Base-by-base conservation (phyloP, 1,140 invertebrate species). In the Acyrthosiphon pisum region DNA sequence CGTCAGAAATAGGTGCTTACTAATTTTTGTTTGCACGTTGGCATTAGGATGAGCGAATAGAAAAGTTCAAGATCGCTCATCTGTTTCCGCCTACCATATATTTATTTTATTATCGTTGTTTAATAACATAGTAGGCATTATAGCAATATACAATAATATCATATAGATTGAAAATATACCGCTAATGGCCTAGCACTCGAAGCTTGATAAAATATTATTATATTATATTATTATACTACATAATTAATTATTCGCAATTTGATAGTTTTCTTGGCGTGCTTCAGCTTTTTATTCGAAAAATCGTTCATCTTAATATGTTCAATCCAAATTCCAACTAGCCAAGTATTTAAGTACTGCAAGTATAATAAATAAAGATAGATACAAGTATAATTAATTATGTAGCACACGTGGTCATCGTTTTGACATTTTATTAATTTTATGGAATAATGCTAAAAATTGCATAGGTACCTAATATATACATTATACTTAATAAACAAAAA, bases 21-120 rank as follows among this genome's bases (percentile, higher is more conserved):
- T 84, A 26, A 6, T 41, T 44, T 44, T 86, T 86, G 11, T 30
- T 86, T 86, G 84, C 11, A 86, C 41, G 26, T 86, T 46, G 83
- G 84, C 84, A 44, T 30, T 30, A 46, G 41, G 30, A 46, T 86
- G 84, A 86, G 84, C 84, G 84, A 86, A 86, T 86, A 86, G 41
- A 86, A 46, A 86, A 86, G 22, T 86, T 46, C 41, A 86, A 86
- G 84, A 86, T 86, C 84, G 41, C 44, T 86, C 41, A 41, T 86
- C 84, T 86, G 41, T 26, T 86, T 86, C 84, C 84, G 41, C 41
- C 84, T 46, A 11, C 84, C 3, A 1, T 86, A 86, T 86, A 26
- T 44, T 44, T 84, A 44, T 84, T 84, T 41, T 84, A 68, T 30
- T n/a, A 68, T 60, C 23, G 60, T 30, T 68, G 30, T 14, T 68